Evolutionary conservation across 1,140 invertebrate genomes (phyloP), one percentile per base, ranked within the genome.

Genomic region (Drosophila funebris): DNA sequence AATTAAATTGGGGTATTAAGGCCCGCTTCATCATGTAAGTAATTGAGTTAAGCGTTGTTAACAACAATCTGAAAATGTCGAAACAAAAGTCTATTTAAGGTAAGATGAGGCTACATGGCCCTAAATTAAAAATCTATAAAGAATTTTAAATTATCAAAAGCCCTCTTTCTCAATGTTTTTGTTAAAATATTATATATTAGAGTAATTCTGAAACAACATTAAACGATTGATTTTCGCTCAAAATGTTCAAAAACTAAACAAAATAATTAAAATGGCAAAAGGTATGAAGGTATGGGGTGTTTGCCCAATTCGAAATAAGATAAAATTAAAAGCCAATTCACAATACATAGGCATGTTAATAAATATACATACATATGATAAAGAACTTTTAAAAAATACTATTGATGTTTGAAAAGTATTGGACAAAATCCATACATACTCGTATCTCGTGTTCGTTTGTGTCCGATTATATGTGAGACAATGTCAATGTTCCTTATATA

Each of bases 401-500:
- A 58, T 54, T 66, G 50, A 50, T 64, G 43, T 48, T 66, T 50
- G 52, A 71, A 66, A 71, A 66, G 62, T 39, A 57, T 67, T 57
- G 20, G 67, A 72, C 62, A 52, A 22, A 58, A 76, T 67, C 36
- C 61, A 73, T 66, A 67, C 53, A 58, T 52, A 69, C 41, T 60
- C 46, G 46, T 20, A 44, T 37, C 46, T 68, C 29, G 63, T 77
- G 56, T 39, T 54, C 52, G 58, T 62, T 80, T 80, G 82, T 84
- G 61, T 84, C 69, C 76, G 77, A 75, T 74, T 74, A 74, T 56
- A 56, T 67, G 69, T 72, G 63, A 73, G 70, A 67, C 69, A 72
- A 75, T 81, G 79, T 83, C 73, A 87, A 85, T 85, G 82, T 82
- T 72, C 70, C 68, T 85, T 85, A 85, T 82, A 69, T 89, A 87